Conservation (phyloP, 2,888 invertebrate genomes). For the Pyralis farinalis region DNA sequence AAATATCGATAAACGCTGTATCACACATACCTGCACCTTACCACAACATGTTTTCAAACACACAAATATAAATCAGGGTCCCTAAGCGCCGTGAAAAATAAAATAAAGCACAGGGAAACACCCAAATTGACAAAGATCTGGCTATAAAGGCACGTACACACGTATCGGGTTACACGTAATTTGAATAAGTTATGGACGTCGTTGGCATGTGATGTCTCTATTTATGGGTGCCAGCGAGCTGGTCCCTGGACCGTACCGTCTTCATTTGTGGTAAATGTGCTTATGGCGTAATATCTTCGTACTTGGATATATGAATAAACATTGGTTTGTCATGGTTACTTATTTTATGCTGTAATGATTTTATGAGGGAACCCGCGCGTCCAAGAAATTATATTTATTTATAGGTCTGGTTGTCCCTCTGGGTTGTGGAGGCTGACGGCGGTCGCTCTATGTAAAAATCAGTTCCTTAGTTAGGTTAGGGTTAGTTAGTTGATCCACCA, state of each 20-base stretch:
- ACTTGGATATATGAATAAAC: too few relatives aligned
- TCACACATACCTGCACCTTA: too few relatives aligned
- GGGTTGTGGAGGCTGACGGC: too few relatives aligned
- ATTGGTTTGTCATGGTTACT: too few relatives aligned
- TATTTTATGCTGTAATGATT: too few relatives aligned
- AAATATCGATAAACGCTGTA: too few relatives aligned
- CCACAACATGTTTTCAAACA: constrained; percentile 24
- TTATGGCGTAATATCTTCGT: not conserved
- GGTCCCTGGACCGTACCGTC: not conserved
- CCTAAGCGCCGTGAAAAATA: constrained; percentile 32
- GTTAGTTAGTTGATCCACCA: too few relatives aligned
- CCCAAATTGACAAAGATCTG: constrained; percentile 24
- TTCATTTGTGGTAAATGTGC: not conserved
- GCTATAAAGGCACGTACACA: constrained; percentile 51
- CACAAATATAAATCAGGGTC: constrained; percentile 39
- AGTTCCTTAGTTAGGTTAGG: too few relatives aligned
- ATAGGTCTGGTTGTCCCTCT: too few relatives aligned
- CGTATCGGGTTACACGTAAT: constrained; percentile 65
- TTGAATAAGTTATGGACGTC: constrained; percentile 63
- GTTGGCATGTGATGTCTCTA: constrained; percentile 62
- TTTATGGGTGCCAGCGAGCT: constrained; percentile 22
- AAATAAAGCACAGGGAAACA: constrained; percentile 18
- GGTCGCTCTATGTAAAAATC: too few relatives aligned
- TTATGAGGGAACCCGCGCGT: too few relatives aligned
- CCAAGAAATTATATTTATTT: too few relatives aligned